Percentiles rank a stretch among this genome's conserved stretches.
phyloP scores from a whole-genome alignment of 1,140 invertebrate genomes.

The Papilio polyxenes region DNA sequence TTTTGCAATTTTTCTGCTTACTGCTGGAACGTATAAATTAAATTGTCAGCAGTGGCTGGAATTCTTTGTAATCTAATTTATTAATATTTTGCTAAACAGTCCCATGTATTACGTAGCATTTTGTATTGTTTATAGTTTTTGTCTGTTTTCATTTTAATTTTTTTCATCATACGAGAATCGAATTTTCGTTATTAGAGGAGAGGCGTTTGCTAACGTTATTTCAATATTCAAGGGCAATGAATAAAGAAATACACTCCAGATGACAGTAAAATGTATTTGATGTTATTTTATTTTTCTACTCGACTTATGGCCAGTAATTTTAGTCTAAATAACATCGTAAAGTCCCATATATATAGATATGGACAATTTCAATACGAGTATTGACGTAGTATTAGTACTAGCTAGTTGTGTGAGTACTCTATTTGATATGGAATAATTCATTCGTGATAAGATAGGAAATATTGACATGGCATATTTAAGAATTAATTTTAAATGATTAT shows the following conservation, averaged over 20 bases:
- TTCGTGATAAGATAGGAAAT: background rate
- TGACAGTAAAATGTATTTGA: background rate
- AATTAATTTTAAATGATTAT: no score
- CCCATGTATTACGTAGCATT: background rate
- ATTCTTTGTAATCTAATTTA: background rate
- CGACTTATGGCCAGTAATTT: background rate
- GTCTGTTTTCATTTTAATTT: background rate
- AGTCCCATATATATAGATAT: background rate
- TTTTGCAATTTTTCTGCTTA: slow-evolving; percentile 76
- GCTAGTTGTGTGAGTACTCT: background rate
- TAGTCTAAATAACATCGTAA: background rate
- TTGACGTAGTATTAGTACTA: background rate
- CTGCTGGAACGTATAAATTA: slow-evolving; percentile 68
- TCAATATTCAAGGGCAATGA: background rate
- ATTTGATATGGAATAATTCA: background rate
- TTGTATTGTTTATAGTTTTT: background rate
- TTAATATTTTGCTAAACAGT: background rate
- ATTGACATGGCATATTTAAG: background rate
- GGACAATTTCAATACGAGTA: background rate
- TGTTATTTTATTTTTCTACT: background rate
- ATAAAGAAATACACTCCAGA: background rate
- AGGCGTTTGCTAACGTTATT: background rate
- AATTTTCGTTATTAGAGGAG: background rate
- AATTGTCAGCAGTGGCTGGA: slow-evolving; percentile 63
- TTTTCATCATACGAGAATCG: background rate